Conservation (phyloP, 1,140 invertebrate species). For the Anadara kagoshimensis region DNA sequence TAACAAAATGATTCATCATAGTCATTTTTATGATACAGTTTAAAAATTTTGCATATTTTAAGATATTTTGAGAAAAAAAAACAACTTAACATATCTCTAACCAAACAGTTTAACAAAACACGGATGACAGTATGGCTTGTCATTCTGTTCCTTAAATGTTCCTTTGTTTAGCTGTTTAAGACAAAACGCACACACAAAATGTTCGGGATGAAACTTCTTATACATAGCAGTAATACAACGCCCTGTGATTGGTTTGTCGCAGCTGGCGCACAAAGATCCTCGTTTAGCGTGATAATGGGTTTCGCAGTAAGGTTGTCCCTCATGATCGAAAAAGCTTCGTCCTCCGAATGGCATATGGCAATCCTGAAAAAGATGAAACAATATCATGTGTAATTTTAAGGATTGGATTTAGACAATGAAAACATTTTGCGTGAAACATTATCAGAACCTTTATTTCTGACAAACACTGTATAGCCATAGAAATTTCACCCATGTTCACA, state of each 20-base stretch:
- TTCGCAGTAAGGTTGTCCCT: conserved; percentile 97
- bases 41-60: too few relatives aligned
- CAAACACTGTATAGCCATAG: too few relatives aligned
- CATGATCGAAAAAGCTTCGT: conserved; percentile 96
- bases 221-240: conserved; percentile 99
- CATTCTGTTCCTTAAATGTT: conserved; percentile 93
- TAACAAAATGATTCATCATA: too few relatives aligned
- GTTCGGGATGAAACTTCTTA: conserved; percentile 98
- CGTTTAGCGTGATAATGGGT: conserved; percentile 98
- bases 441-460: too few relatives aligned
- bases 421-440: too few relatives aligned
- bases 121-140: conserved; percentile 97
- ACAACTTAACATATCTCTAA: conserved; percentile 18
- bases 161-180: conserved; percentile 97
- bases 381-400: background rate
- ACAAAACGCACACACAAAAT: conserved; percentile 99
- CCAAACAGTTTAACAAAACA: conserved; percentile 98
- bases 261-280: conserved; percentile 96
- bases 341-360: conserved; percentile 93
- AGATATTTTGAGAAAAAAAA: background rate
- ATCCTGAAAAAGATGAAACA: conserved; percentile 81
- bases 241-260: conserved; percentile 94
- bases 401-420: too few relatives aligned
- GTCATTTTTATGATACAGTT: too few relatives aligned
- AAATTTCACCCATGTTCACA: too few relatives aligned